A percentile compares a stretch with the other conserved stretches of the same genome.
phyloP scores from a whole-genome alignment of 1,140 invertebrate species.

The Macrotrachela quadricornifera region DNA sequence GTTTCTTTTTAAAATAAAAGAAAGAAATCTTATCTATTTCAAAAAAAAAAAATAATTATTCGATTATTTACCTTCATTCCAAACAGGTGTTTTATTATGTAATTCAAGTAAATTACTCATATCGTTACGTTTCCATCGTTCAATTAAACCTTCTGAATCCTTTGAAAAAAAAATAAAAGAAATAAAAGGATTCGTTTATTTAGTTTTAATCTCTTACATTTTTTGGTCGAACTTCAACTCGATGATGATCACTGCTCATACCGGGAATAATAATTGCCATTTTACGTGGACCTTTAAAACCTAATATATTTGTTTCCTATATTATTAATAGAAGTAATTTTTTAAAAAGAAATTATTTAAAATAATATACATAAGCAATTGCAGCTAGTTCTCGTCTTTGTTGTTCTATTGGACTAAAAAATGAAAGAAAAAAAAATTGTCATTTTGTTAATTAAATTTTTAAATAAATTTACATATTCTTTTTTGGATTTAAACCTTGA shows the following conservation, averaged over 20 bases:
- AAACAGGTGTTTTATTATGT: constrained; percentile 93
- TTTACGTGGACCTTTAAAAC: constrained; percentile 88
- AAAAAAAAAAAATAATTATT: neutral
- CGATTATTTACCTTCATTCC: constrained; percentile 56
- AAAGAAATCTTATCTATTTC: no score
- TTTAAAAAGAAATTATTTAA: neutral
- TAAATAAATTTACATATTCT: constrained; percentile 11
- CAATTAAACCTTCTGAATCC: constrained; percentile 37
- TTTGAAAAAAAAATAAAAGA: constrained; percentile 16
- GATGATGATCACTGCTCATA: constrained; percentile 31
- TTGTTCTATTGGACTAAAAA: constrained; percentile 12
- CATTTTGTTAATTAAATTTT: no score
- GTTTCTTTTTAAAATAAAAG: constrained; percentile 44
- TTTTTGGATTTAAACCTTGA: constrained; percentile 60
- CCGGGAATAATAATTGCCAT: constrained; percentile 93
- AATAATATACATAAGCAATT: constrained; percentile 53
- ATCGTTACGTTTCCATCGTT: constrained; percentile 50
- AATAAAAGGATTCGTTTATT: constrained; percentile 24
- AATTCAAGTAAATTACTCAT: constrained; percentile 79
- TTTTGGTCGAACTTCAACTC: constrained; percentile 31
- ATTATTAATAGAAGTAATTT: neutral
- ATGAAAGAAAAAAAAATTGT: no score
- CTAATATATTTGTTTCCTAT: constrained; percentile 88
- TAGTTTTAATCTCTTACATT: constrained; percentile 33
- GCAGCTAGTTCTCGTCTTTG: constrained; percentile 65